These are phyloP conservation scores for Sandelia bainsii DNA, from an alignment of 2,797 vertebrate genomes.

Conservation along the genomic window DNA sequence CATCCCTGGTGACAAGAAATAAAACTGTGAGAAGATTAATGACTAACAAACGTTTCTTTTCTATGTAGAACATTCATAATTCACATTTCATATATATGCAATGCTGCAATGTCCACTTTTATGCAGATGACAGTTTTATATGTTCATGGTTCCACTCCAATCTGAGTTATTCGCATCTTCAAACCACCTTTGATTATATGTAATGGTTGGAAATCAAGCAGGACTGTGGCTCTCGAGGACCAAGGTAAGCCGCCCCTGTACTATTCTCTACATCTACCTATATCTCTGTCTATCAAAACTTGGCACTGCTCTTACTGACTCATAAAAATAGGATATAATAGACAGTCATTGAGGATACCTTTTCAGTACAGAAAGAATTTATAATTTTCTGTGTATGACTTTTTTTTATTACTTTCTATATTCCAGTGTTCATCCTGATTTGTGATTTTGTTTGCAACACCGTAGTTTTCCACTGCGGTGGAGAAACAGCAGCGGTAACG, in stretches of 20 bases:
- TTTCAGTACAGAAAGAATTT: no score
- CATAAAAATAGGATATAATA: background rate
- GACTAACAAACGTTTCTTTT: background rate
- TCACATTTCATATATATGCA: background rate
- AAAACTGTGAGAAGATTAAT: background rate
- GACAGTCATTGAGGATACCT: background rate
- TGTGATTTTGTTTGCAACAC: background rate
- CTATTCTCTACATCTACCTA: background rate
- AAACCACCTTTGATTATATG: background rate
- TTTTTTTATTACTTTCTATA: accelerated
- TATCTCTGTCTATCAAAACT: background rate
- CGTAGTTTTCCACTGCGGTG: constrained; percentile 26
- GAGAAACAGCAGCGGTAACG: constrained; percentile 45
- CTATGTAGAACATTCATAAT: background rate
- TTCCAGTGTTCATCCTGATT: background rate
- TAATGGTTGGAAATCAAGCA: no score
- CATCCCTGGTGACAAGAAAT: background rate
- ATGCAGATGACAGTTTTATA: background rate
- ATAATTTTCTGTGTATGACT: no score
- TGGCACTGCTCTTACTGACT: no score
- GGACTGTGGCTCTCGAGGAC: no score
- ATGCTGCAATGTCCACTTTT: background rate
- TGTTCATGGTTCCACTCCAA: background rate
- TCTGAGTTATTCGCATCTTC: background rate
- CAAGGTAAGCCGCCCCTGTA: no score